Evolutionary conservation across 2,113 vertebrate species (phyloP).

Genomic region (Rutilus rutilus): DNA sequence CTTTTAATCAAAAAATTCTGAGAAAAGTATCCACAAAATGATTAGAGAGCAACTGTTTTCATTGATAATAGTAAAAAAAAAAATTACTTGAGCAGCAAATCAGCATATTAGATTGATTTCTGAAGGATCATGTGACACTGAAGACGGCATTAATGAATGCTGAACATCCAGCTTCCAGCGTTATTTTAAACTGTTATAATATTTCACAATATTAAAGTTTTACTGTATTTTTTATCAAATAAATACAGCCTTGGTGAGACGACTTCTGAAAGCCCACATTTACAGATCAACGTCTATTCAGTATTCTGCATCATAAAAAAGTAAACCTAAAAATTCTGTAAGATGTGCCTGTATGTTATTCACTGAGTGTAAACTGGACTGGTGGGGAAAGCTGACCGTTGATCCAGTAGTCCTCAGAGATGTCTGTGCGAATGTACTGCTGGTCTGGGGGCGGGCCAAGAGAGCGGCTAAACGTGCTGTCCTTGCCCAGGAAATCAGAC

Average conservation of each 20-base stretch:
- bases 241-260: background rate
- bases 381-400: slow-evolving; percentile 77
- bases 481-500: slow-evolving; percentile 97
- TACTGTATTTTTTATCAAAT: background rate
- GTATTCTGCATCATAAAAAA: background rate
- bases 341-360: background rate
- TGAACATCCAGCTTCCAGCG: too few relatives aligned
- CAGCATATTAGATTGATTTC: background rate
- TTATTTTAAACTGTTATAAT: background rate
- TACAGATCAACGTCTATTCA: background rate
- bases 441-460: slow-evolving; percentile 89
- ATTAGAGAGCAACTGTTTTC: background rate
- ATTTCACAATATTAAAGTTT: background rate
- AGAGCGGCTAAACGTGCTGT: slow-evolving; percentile 92
- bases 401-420: slow-evolving; percentile 97
- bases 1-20: background rate
- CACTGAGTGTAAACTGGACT: background rate
- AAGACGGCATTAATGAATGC: background rate
- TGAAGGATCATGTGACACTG: background rate
- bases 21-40: background rate
- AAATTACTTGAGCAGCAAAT: background rate
- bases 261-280: background rate
- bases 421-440: slow-evolving; percentile 95
- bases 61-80: background rate
- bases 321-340: background rate